phyloP scores from a whole-genome alignment of 2,113 vertebrate species.

The Megaceryle torquata region DNA sequence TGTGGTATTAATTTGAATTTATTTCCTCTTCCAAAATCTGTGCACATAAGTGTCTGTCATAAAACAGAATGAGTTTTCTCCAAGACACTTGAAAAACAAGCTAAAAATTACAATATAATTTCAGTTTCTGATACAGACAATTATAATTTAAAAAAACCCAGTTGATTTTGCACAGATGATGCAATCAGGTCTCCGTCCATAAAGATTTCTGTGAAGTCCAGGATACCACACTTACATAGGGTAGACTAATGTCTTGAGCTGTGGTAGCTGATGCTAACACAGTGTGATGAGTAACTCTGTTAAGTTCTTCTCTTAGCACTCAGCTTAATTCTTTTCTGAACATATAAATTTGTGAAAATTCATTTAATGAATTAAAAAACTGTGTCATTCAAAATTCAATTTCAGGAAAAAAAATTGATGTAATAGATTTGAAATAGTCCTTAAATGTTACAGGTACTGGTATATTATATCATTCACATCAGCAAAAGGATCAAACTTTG shows the following conservation, averaged over 20 bases:
- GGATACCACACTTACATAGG: too few relatives aligned
- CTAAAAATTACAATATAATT: background rate
- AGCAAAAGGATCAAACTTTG: background rate
- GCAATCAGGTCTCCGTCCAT: background rate
- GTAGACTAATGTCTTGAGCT: background rate
- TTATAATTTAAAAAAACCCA: background rate
- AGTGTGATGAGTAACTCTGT: background rate
- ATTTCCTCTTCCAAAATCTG: background rate
- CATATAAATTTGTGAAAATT: background rate
- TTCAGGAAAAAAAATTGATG: background rate
- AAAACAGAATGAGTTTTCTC: background rate
- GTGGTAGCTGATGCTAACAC: background rate
- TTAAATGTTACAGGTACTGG: background rate
- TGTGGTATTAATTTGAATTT: background rate
- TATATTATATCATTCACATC: background rate
- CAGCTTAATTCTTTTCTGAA: background rate
- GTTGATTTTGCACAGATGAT: background rate
- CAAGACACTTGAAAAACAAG: background rate
- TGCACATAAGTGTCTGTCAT: background rate
- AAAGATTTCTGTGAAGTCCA: background rate
- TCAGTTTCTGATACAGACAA: background rate
- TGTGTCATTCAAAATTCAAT: background rate
- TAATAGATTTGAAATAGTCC: background rate
- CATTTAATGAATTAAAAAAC: background rate
- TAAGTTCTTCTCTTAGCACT: background rate